These are phyloP conservation scores for Thymelicus lineola DNA, from an alignment of 2,888 invertebrate species.

Conservation along the genomic window DNA sequence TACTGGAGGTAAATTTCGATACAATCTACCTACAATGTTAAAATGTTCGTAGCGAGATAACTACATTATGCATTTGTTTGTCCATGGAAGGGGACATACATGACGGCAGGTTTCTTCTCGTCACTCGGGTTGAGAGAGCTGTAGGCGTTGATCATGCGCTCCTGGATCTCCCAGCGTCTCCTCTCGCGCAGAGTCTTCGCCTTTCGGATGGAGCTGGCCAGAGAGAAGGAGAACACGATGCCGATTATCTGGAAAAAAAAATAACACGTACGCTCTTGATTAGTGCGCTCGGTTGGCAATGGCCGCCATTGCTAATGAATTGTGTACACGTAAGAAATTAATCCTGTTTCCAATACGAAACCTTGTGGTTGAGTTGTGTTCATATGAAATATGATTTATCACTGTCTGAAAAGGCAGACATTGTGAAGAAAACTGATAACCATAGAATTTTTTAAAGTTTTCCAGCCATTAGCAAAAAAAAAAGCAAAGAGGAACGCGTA, in stretches of 20 bases:
- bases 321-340: too few species aligned
- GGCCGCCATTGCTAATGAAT: background rate
- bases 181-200: slow-evolving; percentile 90
- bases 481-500: too few species aligned
- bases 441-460: too few species aligned
- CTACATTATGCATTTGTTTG: slow-evolving; percentile 62
- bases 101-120: slow-evolving; percentile 70
- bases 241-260: slow-evolving; percentile 89
- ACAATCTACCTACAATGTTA: background rate
- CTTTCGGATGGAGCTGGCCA: slow-evolving; percentile 93
- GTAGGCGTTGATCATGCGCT: slow-evolving; percentile 83
- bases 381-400: too few species aligned
- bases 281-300: background rate
- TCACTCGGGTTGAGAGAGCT: slow-evolving; percentile 71
- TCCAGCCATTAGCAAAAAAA: too few species aligned
- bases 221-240: slow-evolving; percentile 94
- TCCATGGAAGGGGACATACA: slow-evolving; percentile 82
- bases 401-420: too few species aligned
- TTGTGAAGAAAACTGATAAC: too few species aligned
- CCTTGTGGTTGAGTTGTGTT: too few species aligned
- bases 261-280: slow-evolving; percentile 21
- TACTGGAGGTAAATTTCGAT: too few species aligned
- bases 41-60: background rate
- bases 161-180: slow-evolving; percentile 88
- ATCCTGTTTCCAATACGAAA: too few species aligned